Evolutionary conservation across 1,140 invertebrate genomes (phyloP), one percentile per base, ranked within the genome.

Genomic region (Cydia amplana): DNA sequence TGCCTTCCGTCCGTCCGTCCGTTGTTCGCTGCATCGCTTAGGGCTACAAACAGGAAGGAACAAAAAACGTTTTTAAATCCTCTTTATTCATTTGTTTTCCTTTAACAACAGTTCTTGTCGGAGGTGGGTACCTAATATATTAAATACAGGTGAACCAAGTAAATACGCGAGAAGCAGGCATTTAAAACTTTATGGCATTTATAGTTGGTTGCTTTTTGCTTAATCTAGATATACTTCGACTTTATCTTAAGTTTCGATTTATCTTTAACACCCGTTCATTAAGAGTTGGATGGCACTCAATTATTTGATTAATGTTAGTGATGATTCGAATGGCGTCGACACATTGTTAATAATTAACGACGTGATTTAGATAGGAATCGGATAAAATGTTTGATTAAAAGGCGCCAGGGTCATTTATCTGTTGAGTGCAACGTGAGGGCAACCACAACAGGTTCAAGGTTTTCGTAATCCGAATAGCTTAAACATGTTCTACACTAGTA

Each of bases 1-100:
- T 67, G 32, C 65, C 65, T 70, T 70, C 65, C 65, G 65, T 70
- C 65, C 65, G 64, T 65, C 25, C 64, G 64, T 65, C 64, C 64
- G 64, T 36, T 36, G 65, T 36, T 43, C 32, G 25, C 64, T 28
- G 65, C 65, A 40, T 67, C 14, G 64, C 64, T 70, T n/a, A 65
- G 25, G 14, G 55, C 55, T 60, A 60, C 55, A 60, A 60, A n/a
- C n/a, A n/a, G n/a, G n/a, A n/a, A 60, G 3, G 55, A 60, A 23
- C 55, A 60, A 60, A 60, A 60, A 7, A 60, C 51, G 16, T 43
- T 0, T 51, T 51, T 4, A 51, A n/a, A 20, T 18, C 51, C n/a
- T 55, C 51, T 55, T 55, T 55, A 20, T 55, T 55, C n/a, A 7
- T 18, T 55, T 55, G 7, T 55, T 55, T 55, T 55, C n/a, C 51